Base-by-base conservation (phyloP, 2,888 invertebrate genomes). In the Ceriagrion tenellum region DNA sequence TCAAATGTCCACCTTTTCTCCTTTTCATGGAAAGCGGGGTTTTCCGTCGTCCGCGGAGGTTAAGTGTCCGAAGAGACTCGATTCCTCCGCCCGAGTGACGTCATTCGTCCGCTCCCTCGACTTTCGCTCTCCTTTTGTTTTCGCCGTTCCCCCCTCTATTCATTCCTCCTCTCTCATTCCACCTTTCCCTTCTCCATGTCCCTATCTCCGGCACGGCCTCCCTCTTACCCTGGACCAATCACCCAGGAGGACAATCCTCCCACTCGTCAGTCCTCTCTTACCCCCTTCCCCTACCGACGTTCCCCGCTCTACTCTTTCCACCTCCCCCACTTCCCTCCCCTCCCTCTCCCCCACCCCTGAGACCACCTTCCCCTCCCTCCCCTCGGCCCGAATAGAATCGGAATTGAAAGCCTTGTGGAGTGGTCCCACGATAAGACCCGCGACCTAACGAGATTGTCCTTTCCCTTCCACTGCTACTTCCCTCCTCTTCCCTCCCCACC, bases 321-420 rank as follows among this genome's bases (percentile, higher is more conserved):
- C 1, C 55, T 26, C 12, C 89, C 23, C 89, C n/a, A n/a, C 35
- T 35, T 8, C 40, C 20, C 23, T 20, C 40, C 89, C 55, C 89
- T 23, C 12, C 55, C 0, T 55, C 47, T 12, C 89, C 10, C 47
- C 13, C 55, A 47, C 47, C 89, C 55, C 59, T 63, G 26, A 23
- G 23, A 20, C 40, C 93, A 30, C 2, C 93, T 0, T 63, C 20
- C 69, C 40, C 91, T 20, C 93, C 63, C 12, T 40, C 93, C 47
- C 47, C 74, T 63, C 69, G 16, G 63, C 91, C 93, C 74, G 69
- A 93, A 93, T 93, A 69, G 69, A 93, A 93, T 74, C 93, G 93
- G 93, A 93, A 93, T 93, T 93, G 93, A 93, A 93, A 93, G 93
- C 93, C 93, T 93, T 47, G 93, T 93, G 93, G 93, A 93, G 93